Evolutionary conservation across 2,113 vertebrate species (phyloP).

Genomic region (Calyptommatus sinebrachiatus): DNA sequence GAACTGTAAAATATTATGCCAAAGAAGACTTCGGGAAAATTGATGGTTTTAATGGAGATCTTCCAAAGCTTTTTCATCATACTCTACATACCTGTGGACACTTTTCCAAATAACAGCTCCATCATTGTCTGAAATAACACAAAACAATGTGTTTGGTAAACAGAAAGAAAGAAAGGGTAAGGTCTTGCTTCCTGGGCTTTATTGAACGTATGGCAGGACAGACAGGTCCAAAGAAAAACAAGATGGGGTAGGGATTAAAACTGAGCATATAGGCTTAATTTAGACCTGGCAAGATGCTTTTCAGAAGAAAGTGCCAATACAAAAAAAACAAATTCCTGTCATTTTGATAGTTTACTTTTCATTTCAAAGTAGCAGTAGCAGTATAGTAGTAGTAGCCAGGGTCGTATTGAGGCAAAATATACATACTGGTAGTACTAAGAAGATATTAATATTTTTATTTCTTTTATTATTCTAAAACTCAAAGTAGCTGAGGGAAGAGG

Average conservation of each 20-base stretch:
- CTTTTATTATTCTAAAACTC: no score
- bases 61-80: conserved; percentile 35
- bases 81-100: conserved; percentile 35
- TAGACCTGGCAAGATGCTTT: neutral
- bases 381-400: no score
- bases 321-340: neutral
- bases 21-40: neutral
- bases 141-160: conserved; percentile 50
- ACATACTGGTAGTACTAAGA: no score
- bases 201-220: conserved; percentile 22
- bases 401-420: no score
- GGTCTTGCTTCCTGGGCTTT: conserved; percentile 26
- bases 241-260: conserved; percentile 31
- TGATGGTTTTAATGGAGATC: conserved; percentile 18
- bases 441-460: no score
- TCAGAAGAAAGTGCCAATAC: neutral
- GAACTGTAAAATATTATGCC: neutral
- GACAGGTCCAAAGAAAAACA: conserved; percentile 40
- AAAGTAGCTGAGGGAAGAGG: no score
- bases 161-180: conserved; percentile 23
- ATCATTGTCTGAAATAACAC: conserved; percentile 32
- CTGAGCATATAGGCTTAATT: conserved; percentile 1
- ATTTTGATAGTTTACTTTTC: neutral
- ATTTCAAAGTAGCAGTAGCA: neutral
- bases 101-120: conserved; percentile 39